phyloP scores from a whole-genome alignment of 2,888 invertebrate species.

The Polydrusus pterygomalis region DNA sequence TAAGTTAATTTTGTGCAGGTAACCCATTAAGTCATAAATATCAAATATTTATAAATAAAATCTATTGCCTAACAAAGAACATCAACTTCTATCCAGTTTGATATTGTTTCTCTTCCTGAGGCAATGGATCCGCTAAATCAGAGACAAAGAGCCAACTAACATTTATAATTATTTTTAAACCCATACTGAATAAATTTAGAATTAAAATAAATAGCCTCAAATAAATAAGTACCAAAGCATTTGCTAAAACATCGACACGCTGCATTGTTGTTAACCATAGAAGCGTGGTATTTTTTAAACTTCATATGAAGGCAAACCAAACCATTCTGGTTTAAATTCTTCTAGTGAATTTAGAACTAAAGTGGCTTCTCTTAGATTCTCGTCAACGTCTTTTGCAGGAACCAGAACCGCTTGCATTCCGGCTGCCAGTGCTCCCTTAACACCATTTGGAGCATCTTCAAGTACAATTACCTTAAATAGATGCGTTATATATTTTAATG shows the following conservation, averaged over 20 bases:
- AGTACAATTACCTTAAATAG: constrained; percentile 82
- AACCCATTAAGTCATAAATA: no score
- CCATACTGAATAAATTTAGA: no score
- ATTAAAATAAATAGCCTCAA: no score
- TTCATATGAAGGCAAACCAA: constrained; percentile 82
- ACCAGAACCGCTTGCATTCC: constrained; percentile 93
- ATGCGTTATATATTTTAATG: not conserved
- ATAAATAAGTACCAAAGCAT: not conserved
- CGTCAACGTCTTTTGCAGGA: constrained; percentile 77
- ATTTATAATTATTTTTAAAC: no score
- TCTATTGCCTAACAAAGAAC: no score
- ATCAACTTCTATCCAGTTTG: no score
- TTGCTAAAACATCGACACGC: not conserved
- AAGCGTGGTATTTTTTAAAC: not conserved
- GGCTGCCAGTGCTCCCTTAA: constrained; percentile 84
- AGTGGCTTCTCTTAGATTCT: constrained; percentile 77
- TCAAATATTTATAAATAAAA: no score
- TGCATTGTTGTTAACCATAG: not conserved
- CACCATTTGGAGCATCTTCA: constrained; percentile 95
- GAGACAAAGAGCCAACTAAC: no score
- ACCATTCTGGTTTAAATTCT: constrained; percentile 89
- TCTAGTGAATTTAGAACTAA: constrained; percentile 83
- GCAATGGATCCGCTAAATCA: no score
- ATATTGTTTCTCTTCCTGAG: no score
- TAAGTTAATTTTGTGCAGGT: no score